Evolutionary conservation across 2,113 vertebrate genomes (phyloP).

Genomic region (Atrichornis clamosus): DNA sequence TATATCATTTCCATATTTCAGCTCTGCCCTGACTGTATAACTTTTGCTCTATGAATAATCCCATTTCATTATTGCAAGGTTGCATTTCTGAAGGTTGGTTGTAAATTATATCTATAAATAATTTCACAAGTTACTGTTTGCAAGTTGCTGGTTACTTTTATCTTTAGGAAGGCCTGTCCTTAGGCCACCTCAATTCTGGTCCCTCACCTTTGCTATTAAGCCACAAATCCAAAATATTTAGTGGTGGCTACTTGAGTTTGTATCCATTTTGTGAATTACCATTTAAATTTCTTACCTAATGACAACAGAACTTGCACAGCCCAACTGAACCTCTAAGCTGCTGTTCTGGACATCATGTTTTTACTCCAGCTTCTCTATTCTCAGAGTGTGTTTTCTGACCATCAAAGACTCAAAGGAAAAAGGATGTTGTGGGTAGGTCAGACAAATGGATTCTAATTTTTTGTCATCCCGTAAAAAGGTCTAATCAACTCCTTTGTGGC

Average conservation of each 20-base stretch:
- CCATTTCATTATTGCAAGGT: constrained; percentile 40
- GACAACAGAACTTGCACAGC: not conserved
- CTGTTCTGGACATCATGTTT: not conserved
- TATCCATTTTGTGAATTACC: not conserved
- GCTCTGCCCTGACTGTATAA: constrained; percentile 24
- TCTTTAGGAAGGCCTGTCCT: not conserved
- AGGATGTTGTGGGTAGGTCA: not conserved
- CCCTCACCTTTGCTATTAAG: not conserved
- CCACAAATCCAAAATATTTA: not conserved
- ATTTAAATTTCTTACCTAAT: not conserved
- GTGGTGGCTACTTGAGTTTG: not conserved
- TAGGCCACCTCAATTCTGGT: not conserved
- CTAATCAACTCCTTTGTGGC: not conserved
- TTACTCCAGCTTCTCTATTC: not conserved
- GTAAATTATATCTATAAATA: constrained; percentile 54
- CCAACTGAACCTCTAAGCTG: not conserved
- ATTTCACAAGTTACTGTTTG: not conserved
- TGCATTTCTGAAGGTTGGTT: constrained; percentile 52
- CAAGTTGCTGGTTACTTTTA: not conserved
- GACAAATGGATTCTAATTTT: not conserved
- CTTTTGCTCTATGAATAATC: constrained; percentile 34
- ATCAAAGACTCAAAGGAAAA: not conserved
- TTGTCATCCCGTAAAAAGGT: not conserved
- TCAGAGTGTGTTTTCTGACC: not conserved
- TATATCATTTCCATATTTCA: constrained; percentile 52